Percentiles rank a stretch among this genome's conserved stretches.
phyloP scores from a whole-genome alignment of 2,888 invertebrate species.

The Meiosimyza decipiens region DNA sequence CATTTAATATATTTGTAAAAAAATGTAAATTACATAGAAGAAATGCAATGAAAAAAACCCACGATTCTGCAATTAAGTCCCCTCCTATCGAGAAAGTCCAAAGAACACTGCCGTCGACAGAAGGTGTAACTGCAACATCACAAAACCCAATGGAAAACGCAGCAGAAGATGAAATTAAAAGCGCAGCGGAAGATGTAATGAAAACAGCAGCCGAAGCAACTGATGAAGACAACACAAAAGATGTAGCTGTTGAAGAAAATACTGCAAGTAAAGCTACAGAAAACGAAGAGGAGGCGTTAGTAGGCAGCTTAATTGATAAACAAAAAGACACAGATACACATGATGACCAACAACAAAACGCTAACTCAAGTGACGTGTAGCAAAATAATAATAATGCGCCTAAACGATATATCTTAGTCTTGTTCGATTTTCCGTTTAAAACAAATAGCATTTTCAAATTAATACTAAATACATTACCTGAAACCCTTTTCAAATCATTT shows the following conservation, averaged over 20 bases:
- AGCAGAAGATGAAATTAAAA: conserved; percentile 36
- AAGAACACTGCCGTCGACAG: background rate
- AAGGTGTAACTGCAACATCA: background rate
- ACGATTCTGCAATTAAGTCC: no score
- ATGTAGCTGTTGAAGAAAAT: background rate
- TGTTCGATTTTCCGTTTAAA: no score
- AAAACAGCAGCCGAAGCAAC: background rate
- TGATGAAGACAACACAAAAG: conserved; percentile 6
- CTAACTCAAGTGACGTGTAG: conserved; percentile 41
- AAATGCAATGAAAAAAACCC: no score
- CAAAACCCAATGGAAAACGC: conserved; percentile 20
- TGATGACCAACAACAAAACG: conserved; percentile 14
- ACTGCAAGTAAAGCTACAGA: conserved; percentile 6
- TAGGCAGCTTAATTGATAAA: conserved; percentile 25
- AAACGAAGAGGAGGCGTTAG: background rate
- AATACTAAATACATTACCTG: no score
- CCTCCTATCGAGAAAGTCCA: no score
- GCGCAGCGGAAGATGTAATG: conserved; percentile 5
- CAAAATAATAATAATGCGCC: conserved; percentile 27
- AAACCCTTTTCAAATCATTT: no score
- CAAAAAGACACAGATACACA: conserved; percentile 7
- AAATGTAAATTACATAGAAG: conserved; percentile 54
- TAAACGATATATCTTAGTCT: no score
- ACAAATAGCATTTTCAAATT: no score
- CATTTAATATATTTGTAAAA: conserved; percentile 54